Conservation (phyloP, 2,888 invertebrate genomes). For the Cistogaster globosa region DNA sequence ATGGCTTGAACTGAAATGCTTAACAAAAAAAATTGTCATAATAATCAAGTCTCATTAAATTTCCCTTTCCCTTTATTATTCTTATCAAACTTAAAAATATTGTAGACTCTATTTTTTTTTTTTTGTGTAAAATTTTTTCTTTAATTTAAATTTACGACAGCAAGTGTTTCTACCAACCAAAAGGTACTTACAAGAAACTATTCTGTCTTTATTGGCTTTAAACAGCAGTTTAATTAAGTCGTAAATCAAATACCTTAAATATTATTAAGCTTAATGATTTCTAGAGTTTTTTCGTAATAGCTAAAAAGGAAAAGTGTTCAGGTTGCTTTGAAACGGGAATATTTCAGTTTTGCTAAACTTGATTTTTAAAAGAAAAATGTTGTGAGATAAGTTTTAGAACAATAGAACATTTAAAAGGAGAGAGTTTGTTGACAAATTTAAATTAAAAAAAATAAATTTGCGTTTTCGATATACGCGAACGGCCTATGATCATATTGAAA, state of each 20-base stretch:
- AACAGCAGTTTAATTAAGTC: conserved; percentile 75
- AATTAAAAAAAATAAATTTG: too few species aligned
- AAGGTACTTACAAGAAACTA: conserved; percentile 72
- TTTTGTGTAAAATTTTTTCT: conserved; percentile 1
- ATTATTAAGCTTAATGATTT: conserved; percentile 14
- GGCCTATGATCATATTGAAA: too few species aligned
- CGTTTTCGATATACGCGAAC: too few species aligned
- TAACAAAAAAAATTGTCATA: too few species aligned
- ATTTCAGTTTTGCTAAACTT: too few species aligned
- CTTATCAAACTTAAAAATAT: background rate
- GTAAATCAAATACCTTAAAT: conserved; percentile 74
- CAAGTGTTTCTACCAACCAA: conserved; percentile 16
- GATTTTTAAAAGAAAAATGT: too few species aligned
- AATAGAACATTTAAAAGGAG: too few species aligned
- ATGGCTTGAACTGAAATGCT: too few species aligned
- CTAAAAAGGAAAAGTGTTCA: too few species aligned
- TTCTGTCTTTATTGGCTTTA: conserved; percentile 77
- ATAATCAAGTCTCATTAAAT: conserved; percentile 1
- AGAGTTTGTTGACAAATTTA: too few species aligned
- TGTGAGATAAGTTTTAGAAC: too few species aligned
- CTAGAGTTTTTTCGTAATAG: background rate
- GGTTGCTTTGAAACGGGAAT: too few species aligned
- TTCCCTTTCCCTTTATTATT: background rate
- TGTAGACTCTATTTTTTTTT: background rate
- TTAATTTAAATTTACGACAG: conserved; percentile 5